Evolutionary conservation across 2,113 vertebrate genomes (phyloP), one percentile per base, ranked within the genome.

Genomic region (Megaleporinus macrocephalus): DNA sequence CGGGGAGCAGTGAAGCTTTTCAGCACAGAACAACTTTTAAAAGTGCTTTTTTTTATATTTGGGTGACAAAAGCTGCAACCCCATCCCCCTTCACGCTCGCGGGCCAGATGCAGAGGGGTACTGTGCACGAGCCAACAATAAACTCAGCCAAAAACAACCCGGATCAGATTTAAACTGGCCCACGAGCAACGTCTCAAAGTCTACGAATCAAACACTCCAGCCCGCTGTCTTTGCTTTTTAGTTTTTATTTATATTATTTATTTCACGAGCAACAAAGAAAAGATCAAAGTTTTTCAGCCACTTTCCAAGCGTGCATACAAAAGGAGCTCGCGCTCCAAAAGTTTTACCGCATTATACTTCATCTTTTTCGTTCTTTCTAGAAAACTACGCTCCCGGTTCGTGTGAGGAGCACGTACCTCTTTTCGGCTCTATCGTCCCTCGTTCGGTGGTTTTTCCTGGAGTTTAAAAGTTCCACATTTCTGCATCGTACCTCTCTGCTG

Each of bases 391-490:
- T n/a, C n/a, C n/a, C n/a, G n/a, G n/a, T n/a, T n/a, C n/a, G n/a
- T n/a, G n/a, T n/a, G n/a, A n/a, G n/a, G n/a, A n/a, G n/a, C n/a
- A n/a, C n/a, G 0, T 91, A 92, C 92, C 92, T 90, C 61, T 89
- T 82, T 18, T 76, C 87, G 30, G 30, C 74, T 83, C 80, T 85
- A 91, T 66, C 82, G 30, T 81, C 88, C 77, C 36, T 86, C 80
- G 73, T 92, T 91, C 10, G 90, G 91, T 79, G 90, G 89, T 77
- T 92, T 93, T 84, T 87, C 86, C 76, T 89, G 76, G 79, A 89
- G 87, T 94, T 93, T 90, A 62, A 71, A 79, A 71, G 74, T 79
- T 87, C 86, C 73, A 86, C 91, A 80, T 83, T 89, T 82, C 93
- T 89, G 89, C 95, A 96, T 94, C 90, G 88, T 91, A 88, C 73